Evolutionary conservation across 2,797 vertebrate species (phyloP).

Genomic region (Falco cherrug): DNA sequence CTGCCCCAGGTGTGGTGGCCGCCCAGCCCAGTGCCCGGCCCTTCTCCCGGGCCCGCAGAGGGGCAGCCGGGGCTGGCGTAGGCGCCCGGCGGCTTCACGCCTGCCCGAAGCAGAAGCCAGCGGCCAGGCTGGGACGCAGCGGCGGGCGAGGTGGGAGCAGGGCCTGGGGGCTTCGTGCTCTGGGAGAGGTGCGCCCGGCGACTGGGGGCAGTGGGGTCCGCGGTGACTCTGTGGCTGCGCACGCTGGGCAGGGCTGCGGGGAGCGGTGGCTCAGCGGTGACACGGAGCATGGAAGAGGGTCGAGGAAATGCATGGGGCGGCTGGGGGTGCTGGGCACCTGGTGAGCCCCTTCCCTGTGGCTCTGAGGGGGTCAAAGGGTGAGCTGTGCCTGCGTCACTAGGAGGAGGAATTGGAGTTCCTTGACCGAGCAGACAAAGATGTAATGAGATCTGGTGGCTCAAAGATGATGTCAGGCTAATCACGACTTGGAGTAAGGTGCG

Average conservation of each 20-base stretch:
- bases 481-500: not conserved
- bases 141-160: not conserved
- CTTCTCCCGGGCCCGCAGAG: not conserved
- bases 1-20: not conserved
- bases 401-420: not conserved
- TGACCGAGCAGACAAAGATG: not conserved
- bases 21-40: not conserved
- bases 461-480: not conserved
- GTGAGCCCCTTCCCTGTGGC: not conserved
- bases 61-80: no score
- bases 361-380: not conserved
- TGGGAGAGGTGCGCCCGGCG: not conserved
- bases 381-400: not conserved
- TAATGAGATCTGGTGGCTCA: not conserved
- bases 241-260: fast-evolving
- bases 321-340: fast-evolving
- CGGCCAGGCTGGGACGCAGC: no score
- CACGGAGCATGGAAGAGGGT: not conserved
- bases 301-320: not conserved
- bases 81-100: no score
- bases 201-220: not conserved
- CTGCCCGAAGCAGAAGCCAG: no score
- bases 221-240: not conserved
- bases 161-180: not conserved
- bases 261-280: not conserved